Evolutionary conservation across 2,113 vertebrate genomes (phyloP).

Genomic region (Fulmarus glacialis): DNA sequence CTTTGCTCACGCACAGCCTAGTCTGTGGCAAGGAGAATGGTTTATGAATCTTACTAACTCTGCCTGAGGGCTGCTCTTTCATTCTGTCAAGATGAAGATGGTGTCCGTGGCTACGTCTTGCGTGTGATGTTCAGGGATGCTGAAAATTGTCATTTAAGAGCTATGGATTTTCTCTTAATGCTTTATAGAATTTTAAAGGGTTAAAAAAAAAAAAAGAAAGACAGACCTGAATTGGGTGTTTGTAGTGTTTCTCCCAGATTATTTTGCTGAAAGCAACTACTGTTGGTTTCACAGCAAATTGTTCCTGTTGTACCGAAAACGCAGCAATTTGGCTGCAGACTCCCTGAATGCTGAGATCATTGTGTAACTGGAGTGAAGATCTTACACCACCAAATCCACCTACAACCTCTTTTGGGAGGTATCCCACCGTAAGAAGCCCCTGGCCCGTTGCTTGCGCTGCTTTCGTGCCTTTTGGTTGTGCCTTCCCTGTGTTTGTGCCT

Average conservation of each 20-base stretch:
- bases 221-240: not conserved
- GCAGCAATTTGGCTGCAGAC: not conserved
- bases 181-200: not conserved
- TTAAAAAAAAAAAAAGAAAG: not conserved
- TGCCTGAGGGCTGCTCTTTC: not conserved
- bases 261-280: not conserved
- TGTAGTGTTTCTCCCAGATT: not conserved
- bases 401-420: not conserved
- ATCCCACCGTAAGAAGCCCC: not conserved
- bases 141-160: not conserved
- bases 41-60: not conserved
- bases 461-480: not conserved
- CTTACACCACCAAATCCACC: not conserved
- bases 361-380: not conserved
- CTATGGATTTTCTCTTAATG: not conserved
- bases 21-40: not conserved
- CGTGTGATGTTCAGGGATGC: not conserved
- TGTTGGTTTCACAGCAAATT: not conserved
- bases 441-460: not conserved
- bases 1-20: not conserved
- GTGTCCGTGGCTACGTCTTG: rapidly evolving
- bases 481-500: not conserved
- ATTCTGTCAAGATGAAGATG: not conserved
- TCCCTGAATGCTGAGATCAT: not conserved
- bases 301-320: not conserved